These are phyloP conservation scores for Theretra japonica DNA, from an alignment of 2,888 invertebrate genomes.

Conservation along the genomic window DNA sequence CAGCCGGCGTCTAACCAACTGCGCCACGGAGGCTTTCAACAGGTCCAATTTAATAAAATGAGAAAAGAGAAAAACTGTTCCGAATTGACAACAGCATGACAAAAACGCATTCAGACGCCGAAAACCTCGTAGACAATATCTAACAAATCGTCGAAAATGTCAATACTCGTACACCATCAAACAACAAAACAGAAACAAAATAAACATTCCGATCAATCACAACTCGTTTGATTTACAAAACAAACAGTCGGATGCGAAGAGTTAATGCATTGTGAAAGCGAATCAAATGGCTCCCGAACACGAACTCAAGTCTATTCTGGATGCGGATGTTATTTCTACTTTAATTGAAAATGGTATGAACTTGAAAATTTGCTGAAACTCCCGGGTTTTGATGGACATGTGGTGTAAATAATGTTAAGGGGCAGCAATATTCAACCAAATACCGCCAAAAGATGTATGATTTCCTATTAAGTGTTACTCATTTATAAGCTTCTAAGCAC, in stretches of 20 bases:
- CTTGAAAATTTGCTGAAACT: conserved; percentile 1
- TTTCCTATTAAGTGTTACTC: too few species aligned
- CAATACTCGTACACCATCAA: not conserved
- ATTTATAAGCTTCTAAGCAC: too few species aligned
- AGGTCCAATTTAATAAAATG: too few species aligned
- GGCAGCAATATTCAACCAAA: not conserved
- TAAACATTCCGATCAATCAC: conserved; percentile 8
- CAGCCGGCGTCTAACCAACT: too few species aligned
- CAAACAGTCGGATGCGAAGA: conserved; percentile 1
- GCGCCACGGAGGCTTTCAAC: too few species aligned
- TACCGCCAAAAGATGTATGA: not conserved
- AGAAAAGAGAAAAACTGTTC: too few species aligned
- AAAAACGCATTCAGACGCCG: too few species aligned
- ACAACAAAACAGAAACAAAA: not conserved
- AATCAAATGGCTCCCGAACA: conserved; percentile 7
- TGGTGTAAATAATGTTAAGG: not conserved
- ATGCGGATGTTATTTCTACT: conserved; percentile 20
- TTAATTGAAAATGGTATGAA: conserved; percentile 15
- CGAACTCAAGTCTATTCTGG: not conserved
- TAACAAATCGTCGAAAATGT: not conserved
- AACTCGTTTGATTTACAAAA: not conserved
- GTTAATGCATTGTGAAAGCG: conserved; percentile 21
- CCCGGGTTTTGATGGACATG: not conserved
- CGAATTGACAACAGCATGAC: too few species aligned
- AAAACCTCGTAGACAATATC: too few species aligned